Conservation (phyloP, 2,113 vertebrate species). For the Lycocorax pyrrhopterus region DNA sequence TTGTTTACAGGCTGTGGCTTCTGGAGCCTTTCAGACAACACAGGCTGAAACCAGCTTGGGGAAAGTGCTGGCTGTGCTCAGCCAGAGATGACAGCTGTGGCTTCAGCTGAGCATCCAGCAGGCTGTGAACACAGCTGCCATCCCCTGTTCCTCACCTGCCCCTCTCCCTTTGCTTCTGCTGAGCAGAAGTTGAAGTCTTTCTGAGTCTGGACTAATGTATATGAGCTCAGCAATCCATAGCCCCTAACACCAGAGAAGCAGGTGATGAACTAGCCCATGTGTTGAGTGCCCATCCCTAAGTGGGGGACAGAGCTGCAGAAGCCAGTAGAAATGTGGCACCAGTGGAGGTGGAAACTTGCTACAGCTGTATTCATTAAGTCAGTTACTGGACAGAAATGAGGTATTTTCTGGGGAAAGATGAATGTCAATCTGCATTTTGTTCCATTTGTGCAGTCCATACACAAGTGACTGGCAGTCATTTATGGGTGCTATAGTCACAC, state of each 20-base stretch:
- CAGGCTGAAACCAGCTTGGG: neutral
- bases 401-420: neutral
- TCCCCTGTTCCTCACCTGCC: neutral
- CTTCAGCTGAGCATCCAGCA: neutral
- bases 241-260: neutral
- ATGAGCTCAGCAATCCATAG: fast-evolving
- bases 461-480: neutral
- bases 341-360: neutral
- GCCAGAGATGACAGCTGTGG: fast-evolving
- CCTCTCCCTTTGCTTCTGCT: neutral
- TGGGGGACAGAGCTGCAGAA: neutral
- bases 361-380: neutral
- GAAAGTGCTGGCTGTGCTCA: neutral
- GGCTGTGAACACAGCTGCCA: neutral
- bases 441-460: neutral
- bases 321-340: neutral
- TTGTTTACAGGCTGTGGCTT: neutral
- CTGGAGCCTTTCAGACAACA: neutral
- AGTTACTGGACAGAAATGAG: neutral
- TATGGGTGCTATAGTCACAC: neutral
- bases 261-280: fast-evolving
- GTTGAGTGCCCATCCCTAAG: neutral
- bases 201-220: too few relatives aligned
- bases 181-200: neutral
- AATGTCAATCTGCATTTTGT: neutral